These are phyloP conservation scores for Drosophila varians DNA, from an alignment of 1,140 invertebrate genomes.

Conservation along the genomic window DNA sequence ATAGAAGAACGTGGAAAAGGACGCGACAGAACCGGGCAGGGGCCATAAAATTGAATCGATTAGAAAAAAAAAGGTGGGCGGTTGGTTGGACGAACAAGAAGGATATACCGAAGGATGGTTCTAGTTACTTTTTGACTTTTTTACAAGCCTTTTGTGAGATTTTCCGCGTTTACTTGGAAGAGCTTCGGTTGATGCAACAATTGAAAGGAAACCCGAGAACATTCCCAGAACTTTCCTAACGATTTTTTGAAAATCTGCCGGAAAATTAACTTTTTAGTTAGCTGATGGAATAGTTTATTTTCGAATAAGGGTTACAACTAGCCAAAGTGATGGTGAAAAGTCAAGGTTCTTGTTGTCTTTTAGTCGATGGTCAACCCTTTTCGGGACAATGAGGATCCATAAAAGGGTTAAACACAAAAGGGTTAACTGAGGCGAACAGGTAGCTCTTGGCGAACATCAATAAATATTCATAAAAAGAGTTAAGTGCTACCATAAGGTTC, in stretches of 20 bases:
- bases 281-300: neutral
- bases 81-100: slow-evolving; percentile 11
- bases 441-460: slow-evolving; percentile 46
- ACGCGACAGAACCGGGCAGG: slow-evolving; percentile 35
- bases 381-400: slow-evolving; percentile 51
- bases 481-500: slow-evolving; percentile 55
- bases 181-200: slow-evolving; percentile 37
- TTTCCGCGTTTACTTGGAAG: slow-evolving; percentile 23
- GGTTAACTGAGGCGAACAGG: slow-evolving; percentile 53
- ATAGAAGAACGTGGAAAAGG: slow-evolving; percentile 9
- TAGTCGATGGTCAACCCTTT: slow-evolving; percentile 30
- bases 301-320: neutral
- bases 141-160: slow-evolving; percentile 71
- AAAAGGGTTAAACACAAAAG: slow-evolving; percentile 73
- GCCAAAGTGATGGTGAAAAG: slow-evolving; percentile 21
- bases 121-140: slow-evolving; percentile 70
- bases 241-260: neutral
- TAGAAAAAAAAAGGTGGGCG: slow-evolving; percentile 50
- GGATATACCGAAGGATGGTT: slow-evolving; percentile 37
- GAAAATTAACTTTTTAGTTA: neutral
- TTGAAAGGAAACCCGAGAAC: slow-evolving; percentile 15
- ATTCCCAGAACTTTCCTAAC: slow-evolving; percentile 36
- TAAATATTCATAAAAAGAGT: slow-evolving; percentile 74
- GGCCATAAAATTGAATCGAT: slow-evolving; percentile 78
- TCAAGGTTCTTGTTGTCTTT: slow-evolving; percentile 25